phyloP scores from a whole-genome alignment of 2,113 vertebrate genomes.

The Lichenostomus cassidix region DNA sequence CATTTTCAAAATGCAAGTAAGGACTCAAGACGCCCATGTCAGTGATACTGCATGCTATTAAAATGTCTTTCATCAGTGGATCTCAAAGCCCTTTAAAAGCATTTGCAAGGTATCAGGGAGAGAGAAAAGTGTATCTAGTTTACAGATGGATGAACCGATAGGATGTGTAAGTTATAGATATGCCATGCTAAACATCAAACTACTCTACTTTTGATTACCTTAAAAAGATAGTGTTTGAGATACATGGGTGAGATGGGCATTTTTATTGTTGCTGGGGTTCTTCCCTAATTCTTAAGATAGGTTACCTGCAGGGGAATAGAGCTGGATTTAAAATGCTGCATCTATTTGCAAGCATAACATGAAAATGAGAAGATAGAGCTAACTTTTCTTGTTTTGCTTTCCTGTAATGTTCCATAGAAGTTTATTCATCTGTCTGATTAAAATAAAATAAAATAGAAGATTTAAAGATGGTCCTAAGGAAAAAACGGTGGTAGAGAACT shows the following conservation, averaged over 20 bases:
- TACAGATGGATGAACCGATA: conserved; percentile 25
- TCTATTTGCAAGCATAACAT: background rate
- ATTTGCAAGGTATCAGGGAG: conserved; percentile 1
- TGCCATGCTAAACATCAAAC: background rate
- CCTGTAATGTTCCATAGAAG: background rate
- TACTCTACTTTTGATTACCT: background rate
- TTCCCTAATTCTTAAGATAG: background rate
- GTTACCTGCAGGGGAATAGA: background rate
- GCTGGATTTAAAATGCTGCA: background rate
- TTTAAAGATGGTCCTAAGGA: background rate
- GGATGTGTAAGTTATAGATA: background rate
- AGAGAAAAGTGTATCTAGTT: background rate
- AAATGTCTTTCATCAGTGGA: conserved; percentile 38
- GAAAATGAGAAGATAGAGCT: conserved; percentile 11
- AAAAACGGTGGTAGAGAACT: accelerated
- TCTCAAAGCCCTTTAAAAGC: conserved; percentile 8
- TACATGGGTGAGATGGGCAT: background rate
- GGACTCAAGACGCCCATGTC: background rate
- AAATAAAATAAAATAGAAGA: conserved; percentile 6
- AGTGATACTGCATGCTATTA: background rate
- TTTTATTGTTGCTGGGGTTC: background rate
- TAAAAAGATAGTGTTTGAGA: conserved; percentile 7
- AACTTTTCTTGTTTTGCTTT: conserved; percentile 12
- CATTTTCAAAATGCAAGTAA: background rate
- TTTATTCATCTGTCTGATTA: conserved; percentile 20